These are phyloP conservation scores for Laothoe populi DNA, from an alignment of 2,888 invertebrate species.

Conservation along the genomic window DNA sequence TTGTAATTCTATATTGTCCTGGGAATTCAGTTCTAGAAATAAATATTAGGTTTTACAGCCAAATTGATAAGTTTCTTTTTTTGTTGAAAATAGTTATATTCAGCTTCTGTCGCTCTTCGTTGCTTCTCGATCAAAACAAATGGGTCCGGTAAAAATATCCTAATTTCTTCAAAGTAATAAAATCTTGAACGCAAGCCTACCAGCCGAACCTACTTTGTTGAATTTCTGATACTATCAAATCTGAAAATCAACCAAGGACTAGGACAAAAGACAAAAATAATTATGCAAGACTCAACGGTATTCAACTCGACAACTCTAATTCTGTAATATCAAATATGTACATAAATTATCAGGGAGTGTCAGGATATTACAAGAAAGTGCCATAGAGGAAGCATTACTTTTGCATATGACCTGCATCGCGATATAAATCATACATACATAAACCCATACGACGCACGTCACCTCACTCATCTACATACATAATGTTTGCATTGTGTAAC, in stretches of 20 bases:
- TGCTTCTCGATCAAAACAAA: not conserved
- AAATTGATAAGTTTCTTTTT: too few species aligned
- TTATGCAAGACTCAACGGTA: not conserved
- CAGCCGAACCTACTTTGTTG: not conserved
- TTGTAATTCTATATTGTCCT: too few species aligned
- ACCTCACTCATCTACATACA: conserved; percentile 23
- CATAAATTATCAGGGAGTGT: conserved; percentile 23
- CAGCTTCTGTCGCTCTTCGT: too few species aligned
- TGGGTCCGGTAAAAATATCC: conserved; percentile 8
- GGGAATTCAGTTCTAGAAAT: too few species aligned
- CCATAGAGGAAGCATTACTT: conserved; percentile 22
- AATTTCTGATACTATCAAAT: not conserved
- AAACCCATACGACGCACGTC: conserved; percentile 1
- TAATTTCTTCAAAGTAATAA: conserved; percentile 13
- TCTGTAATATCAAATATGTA: conserved; percentile 14
- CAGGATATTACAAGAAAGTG: conserved; percentile 20
- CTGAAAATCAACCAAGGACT: too few species aligned
- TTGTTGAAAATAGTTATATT: too few species aligned
- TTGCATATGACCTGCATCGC: conserved; percentile 22
- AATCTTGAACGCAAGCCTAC: conserved; percentile 3
- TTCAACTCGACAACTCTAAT: conserved; percentile 4
- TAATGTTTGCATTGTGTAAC: conserved; percentile 49
- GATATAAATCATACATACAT: conserved; percentile 22
- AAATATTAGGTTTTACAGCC: too few species aligned
- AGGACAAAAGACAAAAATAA: not conserved